Evolutionary conservation across 2,113 vertebrate genomes (phyloP), one percentile per base, ranked within the genome.

Genomic region (Amblyopsis rosae): DNA sequence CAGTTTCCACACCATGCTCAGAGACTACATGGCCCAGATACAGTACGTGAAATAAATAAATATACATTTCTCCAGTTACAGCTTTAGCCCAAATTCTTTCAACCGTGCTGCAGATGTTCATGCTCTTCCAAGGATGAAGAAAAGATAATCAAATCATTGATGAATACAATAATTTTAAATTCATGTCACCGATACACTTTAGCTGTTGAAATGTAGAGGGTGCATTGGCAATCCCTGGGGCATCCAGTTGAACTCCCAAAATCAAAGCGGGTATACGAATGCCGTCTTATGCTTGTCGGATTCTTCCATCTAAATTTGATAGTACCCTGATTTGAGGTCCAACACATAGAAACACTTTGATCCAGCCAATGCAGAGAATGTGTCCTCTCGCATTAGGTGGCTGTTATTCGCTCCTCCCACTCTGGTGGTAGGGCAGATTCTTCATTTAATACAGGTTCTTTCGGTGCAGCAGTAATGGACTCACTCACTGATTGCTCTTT

Each of bases 221-320:
- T 19, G 65, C 72, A 35, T 75, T 69, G 13, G 72, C 70, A 9
- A 65, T 45, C 3, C 65, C 65, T 69, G 66, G 1, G 59, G 65
- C 65, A 69, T 75, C 2, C 57, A 9, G 13, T 65, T 69, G n/a
- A 70, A 70, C 11, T 74, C 65, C 16, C 50, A 70, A 32, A 79
- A 70, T 6, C 77, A 62, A 11, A 73, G 47, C 3, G 63, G 61
- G 45, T 33, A 79, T 49, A 79, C 62, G 46, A 73, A 69, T 5
- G 56, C 66, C 3, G 48, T 73, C 50, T 72, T 80, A 13, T 7
- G 53, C 33, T 67, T 68, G 33, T 75, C 72, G 12, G 15, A 3
- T 46, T 67, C 67, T 11, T 69, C 46, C 47, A 51, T 45, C 32
- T 71, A 57, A 55, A 75, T 50, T 19, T 75, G 63, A 16, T 73